These are phyloP conservation scores for Apostichopus japonicus DNA, from an alignment of 35 echinoderm and acorn worm genomes.

Conservation along the genomic window DNA sequence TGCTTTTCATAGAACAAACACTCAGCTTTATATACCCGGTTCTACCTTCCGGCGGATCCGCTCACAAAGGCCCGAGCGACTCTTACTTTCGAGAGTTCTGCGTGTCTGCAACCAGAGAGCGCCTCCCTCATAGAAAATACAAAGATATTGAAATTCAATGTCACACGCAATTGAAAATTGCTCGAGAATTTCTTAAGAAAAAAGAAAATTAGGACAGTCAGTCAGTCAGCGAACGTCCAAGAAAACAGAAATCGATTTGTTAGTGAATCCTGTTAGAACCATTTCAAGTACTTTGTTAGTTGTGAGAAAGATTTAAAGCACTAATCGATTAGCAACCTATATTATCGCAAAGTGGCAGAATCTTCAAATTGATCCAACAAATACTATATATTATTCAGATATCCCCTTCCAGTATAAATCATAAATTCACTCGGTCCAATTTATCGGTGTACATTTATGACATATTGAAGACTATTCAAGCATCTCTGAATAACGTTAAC, in stretches of 20 bases:
- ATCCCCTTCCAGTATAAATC: no score
- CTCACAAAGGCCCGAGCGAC: neutral
- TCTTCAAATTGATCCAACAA: neutral
- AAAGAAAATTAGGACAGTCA: neutral
- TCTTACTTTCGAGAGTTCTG: neutral
- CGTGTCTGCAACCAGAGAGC: neutral
- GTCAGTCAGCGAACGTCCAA: neutral
- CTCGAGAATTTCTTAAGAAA: neutral
- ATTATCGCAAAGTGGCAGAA: neutral
- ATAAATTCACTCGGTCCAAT: no score
- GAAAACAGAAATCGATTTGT: neutral
- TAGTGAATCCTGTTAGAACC: neutral
- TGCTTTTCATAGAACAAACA: neutral
- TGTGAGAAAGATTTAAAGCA: neutral
- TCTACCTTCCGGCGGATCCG: neutral
- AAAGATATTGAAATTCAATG: conserved; percentile 17
- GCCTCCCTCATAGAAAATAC: neutral
- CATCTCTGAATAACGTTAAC: no score
- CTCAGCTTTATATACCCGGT: neutral
- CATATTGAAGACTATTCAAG: no score
- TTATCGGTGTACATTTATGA: no score
- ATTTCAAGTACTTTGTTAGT: neutral
- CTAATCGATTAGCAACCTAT: conserved; percentile 2
- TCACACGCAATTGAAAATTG: neutral
- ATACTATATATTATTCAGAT: no score